Evolutionary conservation across 2,113 vertebrate species (phyloP).

Genomic region (Gavialis gangeticus): DNA sequence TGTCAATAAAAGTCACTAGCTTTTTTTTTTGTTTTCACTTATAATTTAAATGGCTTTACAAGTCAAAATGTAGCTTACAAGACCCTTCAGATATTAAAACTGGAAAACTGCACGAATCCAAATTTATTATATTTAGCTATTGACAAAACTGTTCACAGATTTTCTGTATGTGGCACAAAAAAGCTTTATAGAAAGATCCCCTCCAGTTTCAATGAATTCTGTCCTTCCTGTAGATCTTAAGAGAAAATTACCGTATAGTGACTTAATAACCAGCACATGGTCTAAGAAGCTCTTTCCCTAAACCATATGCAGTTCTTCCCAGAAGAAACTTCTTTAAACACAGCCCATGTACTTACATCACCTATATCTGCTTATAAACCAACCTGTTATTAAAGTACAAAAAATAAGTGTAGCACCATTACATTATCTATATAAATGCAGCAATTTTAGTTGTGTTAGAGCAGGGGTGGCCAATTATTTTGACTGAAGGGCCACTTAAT

Average conservation of each 20-base stretch:
- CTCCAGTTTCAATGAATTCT: not conserved
- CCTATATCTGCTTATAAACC: too few species aligned
- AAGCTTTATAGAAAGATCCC: not conserved
- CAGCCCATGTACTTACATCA: too few species aligned
- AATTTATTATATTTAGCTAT: not conserved
- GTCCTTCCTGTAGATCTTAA: not conserved
- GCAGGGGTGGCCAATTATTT: too few species aligned
- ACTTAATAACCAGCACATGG: not conserved
- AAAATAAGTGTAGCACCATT: too few species aligned
- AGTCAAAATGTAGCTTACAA: not conserved
- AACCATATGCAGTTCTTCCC: too few species aligned
- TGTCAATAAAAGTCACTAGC: not conserved
- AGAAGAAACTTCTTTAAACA: too few species aligned
- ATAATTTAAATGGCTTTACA: not conserved
- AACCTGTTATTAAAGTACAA: too few species aligned
- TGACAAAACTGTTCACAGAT: not conserved
- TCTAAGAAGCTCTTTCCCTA: not conserved
- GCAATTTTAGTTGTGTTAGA: too few species aligned
- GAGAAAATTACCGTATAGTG: not conserved
- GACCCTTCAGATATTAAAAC: not conserved
- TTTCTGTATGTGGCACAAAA: accelerated
- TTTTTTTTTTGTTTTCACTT: not conserved
- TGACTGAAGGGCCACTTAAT: too few species aligned
- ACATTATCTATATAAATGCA: too few species aligned
- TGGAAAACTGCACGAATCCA: not conserved